Evolutionary conservation across 2,113 vertebrate genomes (phyloP).

Genomic region (Rhynchopsitta pachyrhyncha): DNA sequence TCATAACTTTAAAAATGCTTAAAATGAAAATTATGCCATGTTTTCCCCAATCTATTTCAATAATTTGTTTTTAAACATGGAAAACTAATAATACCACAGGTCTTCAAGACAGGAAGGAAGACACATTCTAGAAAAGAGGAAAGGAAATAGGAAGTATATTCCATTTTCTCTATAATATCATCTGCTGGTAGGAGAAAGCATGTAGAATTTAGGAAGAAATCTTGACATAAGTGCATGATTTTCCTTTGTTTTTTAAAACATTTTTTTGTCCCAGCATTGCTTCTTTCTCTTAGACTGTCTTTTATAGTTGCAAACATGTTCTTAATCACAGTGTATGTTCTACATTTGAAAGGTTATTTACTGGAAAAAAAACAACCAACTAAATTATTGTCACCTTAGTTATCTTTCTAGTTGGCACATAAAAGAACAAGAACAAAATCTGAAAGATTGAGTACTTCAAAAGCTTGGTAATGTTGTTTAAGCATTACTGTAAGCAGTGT

Average conservation of each 20-base stretch:
- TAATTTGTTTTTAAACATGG: background rate
- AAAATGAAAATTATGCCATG: slow-evolving; percentile 28
- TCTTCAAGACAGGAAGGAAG: background rate
- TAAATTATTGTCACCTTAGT: background rate
- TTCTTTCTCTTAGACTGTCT: background rate
- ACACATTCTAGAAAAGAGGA: background rate
- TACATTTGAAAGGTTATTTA: background rate
- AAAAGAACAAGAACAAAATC: rapidly evolving
- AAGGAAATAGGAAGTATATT: background rate
- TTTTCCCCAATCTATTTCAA: background rate
- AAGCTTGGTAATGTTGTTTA: background rate
- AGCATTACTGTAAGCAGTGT: background rate
- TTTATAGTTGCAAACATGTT: background rate
- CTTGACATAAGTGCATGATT: background rate
- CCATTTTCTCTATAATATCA: background rate
- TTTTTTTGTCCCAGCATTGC: background rate
- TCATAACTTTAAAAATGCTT: slow-evolving; percentile 4
- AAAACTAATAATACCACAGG: background rate
- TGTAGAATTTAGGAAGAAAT: background rate
- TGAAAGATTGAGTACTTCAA: background rate
- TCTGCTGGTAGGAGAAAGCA: background rate
- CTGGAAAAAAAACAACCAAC: background rate
- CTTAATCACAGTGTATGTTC: background rate
- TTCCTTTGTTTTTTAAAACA: background rate
- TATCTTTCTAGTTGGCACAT: background rate